Conservation (phyloP, 2,113 vertebrate genomes). For the Cephalopterus ornatus region DNA sequence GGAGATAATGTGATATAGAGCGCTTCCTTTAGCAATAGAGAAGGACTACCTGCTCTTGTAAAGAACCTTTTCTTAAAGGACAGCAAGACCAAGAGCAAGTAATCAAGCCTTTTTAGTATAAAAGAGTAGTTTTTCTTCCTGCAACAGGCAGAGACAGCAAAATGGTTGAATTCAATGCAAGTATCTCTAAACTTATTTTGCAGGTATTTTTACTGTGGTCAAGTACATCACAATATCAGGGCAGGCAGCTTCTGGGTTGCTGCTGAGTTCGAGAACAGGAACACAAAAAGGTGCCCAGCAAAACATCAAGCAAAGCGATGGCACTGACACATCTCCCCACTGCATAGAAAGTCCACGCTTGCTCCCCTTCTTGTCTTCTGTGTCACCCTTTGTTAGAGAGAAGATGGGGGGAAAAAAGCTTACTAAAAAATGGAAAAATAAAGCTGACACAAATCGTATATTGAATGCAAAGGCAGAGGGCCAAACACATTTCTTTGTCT, state of each 20-base stretch:
- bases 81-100: neutral
- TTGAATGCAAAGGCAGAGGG: neutral
- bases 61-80: neutral
- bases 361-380: neutral
- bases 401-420: neutral
- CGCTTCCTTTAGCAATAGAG: neutral
- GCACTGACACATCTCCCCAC: neutral
- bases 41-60: neutral
- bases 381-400: neutral
- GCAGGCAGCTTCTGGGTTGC: neutral
- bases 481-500: neutral
- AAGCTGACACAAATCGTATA: neutral
- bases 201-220: neutral
- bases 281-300: neutral
- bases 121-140: neutral
- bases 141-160: neutral
- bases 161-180: neutral
- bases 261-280: neutral
- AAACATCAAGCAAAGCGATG: neutral
- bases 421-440: neutral
- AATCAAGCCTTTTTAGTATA: neutral
- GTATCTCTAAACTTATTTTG: neutral
- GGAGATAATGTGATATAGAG: neutral
- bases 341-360: neutral
- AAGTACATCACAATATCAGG: neutral